These are phyloP conservation scores for Meleagris gallopavo DNA, from an alignment of 2,113 vertebrate species.

Conservation along the genomic window DNA sequence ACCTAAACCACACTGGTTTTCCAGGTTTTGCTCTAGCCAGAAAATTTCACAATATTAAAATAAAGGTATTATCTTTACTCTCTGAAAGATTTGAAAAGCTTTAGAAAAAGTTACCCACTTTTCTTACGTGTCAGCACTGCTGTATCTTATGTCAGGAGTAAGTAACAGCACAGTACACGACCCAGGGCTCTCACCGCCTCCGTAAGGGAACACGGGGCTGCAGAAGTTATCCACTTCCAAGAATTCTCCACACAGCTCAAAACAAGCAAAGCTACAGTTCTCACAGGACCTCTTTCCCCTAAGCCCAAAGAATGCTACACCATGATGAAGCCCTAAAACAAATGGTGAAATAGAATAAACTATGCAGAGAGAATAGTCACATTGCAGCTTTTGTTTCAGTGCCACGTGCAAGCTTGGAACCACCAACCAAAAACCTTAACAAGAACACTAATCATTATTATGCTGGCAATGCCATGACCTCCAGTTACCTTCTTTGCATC, in stretches of 20 bases:
- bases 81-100: not conserved
- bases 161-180: not conserved
- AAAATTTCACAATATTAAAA: not conserved
- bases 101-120: not conserved
- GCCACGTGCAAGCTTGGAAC: not conserved
- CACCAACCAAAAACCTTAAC: not conserved
- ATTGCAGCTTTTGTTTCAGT: not conserved
- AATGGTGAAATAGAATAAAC: not conserved
- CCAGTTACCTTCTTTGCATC: not conserved
- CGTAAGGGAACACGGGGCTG: not conserved
- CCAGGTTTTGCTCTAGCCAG: not conserved
- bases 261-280: not conserved
- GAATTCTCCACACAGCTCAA: not conserved
- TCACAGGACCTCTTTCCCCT: rapidly evolving
- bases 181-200: not conserved
- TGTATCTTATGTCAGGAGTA: not conserved
- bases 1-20: not conserved
- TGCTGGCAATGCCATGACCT: not conserved
- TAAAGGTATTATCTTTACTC: not conserved
- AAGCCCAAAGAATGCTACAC: not conserved
- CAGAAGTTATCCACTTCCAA: not conserved
- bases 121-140: not conserved
- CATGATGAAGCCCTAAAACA: not conserved
- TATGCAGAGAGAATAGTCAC: not conserved
- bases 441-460: not conserved